Evolutionary conservation across 2,888 invertebrate species (phyloP), one percentile per base, ranked within the genome.

Genomic region (Tetragonula carbonaria): DNA sequence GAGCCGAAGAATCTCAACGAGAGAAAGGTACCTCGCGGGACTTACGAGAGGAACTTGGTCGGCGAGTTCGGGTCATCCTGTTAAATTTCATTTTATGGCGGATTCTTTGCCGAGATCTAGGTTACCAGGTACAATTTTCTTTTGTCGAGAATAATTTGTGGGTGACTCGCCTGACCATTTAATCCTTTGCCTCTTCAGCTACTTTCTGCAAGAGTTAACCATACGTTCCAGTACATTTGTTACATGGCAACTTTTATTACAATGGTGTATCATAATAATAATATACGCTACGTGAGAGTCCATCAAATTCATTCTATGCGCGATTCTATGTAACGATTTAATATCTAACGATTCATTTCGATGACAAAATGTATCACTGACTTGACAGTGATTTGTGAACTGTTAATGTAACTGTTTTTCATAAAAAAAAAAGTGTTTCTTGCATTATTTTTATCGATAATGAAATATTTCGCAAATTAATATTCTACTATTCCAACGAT

Each of bases 1-100:
- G 21, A n/a, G 62, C 28, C 28, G 18, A 72, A 78, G 67, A 78
- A 74, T 67, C n/a, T n/a, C n/a, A 74, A 16, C 51, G 51, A 16
- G 16, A 73, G 2, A 6, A 23, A 6, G 0, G 4, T 18, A 11
- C 18, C 59, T 72, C 57, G 72, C 2, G 72, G 21, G 45, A 72
- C 14, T 45, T 18, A n/a, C 6, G 11, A 62, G 5, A 62, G n/a
- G 33, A 53, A 71, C 50, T 18, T 77, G 3, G 51, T 33, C n/a
- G 62, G 23, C 53, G 50, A 71, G 51, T 77, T 76, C n/a, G n/a
- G 23, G 50, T 28, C 28, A 28, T 28, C 16, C 59, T 50, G 70
- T 59, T 62, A 59, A 70, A 62, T 59, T 51, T 23, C 23, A 62
- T 33, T 76, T 76, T n/a, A 70, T 45, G 45, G 45, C 55, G 45